Evolutionary conservation across 2,113 vertebrate species (phyloP).

Genomic region (Plectropomus leopardus): DNA sequence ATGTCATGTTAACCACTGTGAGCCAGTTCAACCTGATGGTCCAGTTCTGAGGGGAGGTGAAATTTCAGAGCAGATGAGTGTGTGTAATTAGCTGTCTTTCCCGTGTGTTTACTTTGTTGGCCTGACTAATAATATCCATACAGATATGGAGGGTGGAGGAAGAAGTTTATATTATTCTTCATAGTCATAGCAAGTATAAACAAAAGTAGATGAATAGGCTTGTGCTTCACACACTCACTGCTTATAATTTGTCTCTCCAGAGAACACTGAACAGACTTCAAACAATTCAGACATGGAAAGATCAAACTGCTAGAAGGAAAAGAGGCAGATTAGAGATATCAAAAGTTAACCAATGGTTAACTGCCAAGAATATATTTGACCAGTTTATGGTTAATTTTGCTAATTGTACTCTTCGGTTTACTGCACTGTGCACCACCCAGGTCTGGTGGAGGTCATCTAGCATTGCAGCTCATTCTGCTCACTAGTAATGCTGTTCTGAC

Average conservation of each 20-base stretch:
- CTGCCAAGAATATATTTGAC: no score
- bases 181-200: not conserved
- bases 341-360: no score
- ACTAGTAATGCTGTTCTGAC: no score
- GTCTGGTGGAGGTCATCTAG: no score
- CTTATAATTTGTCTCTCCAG: not conserved
- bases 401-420: no score
- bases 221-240: not conserved
- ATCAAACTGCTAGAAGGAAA: no score
- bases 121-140: not conserved
- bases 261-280: no score
- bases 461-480: no score
- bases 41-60: slow-evolving; percentile 7
- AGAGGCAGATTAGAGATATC: no score
- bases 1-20: not conserved
- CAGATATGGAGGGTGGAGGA: not conserved
- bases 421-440: no score
- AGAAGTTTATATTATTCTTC: not conserved
- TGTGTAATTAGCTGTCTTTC: not conserved
- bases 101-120: not conserved
- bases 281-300: no score
- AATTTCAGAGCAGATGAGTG: not conserved
- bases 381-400: no score
- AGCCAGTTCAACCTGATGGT: slow-evolving; percentile 53
- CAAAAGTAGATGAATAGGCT: not conserved